These are phyloP conservation scores for Channa striata DNA, from an alignment of 2,797 vertebrate genomes.

Conservation along the genomic window DNA sequence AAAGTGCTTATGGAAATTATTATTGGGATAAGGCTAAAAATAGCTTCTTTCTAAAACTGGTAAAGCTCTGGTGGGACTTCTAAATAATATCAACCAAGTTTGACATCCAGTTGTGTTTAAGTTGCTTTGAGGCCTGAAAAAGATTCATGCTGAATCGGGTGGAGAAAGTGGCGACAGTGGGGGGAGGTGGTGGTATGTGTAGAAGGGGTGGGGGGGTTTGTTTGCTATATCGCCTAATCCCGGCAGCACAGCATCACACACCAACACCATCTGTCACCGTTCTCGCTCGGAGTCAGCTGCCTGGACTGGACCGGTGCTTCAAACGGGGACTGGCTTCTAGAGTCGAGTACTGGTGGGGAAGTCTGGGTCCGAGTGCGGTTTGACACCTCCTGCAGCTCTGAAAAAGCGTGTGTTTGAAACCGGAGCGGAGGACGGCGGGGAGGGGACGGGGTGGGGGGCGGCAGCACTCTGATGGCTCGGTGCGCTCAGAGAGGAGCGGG, in stretches of 20 bases:
- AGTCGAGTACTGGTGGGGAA: background rate
- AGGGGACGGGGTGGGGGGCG: background rate
- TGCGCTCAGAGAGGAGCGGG: slow-evolving; percentile 23
- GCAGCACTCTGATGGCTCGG: slow-evolving; percentile 27
- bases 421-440: background rate
- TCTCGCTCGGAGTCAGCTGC: slow-evolving; percentile 50
- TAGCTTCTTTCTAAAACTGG: background rate
- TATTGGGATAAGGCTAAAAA: background rate
- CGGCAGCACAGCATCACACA: slow-evolving; percentile 49
- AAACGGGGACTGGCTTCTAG: background rate
- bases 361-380: background rate
- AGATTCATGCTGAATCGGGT: background rate
- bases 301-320: background rate
- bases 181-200: background rate
- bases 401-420: background rate
- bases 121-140: background rate
- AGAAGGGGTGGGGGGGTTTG: slow-evolving; percentile 6
- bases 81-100: too few species aligned
- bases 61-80: background rate
- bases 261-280: slow-evolving; percentile 75
- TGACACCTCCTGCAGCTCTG: slow-evolving; percentile 19
- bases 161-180: slow-evolving; percentile 15
- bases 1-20: slow-evolving; percentile 3
- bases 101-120: too few species aligned
- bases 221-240: slow-evolving; percentile 57